Evolutionary conservation across 2,888 invertebrate species (phyloP).

Genomic region (Pandemis cinnamomeana): DNA sequence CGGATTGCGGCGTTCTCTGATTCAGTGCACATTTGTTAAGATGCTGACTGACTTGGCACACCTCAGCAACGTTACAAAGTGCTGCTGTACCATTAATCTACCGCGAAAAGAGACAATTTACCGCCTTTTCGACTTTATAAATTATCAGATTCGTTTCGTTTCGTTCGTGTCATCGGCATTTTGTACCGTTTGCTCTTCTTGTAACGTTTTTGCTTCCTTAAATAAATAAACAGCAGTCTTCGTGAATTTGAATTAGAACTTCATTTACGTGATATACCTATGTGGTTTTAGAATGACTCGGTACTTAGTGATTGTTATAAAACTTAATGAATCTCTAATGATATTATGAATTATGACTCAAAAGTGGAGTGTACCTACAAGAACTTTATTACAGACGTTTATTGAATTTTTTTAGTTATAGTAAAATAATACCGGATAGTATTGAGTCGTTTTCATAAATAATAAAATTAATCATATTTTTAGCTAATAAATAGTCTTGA

Average conservation of each 20-base stretch:
- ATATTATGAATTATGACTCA: not conserved
- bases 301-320: not conserved
- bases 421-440: not conserved
- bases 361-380: not conserved
- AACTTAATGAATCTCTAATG: not conserved
- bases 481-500: too few relatives aligned
- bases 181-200: conserved; percentile 11
- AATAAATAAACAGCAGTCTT: not conserved
- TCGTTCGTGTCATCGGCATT: conserved; percentile 10
- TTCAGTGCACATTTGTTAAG: conserved; percentile 19
- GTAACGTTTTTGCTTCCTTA: not conserved
- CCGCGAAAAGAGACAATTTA: conserved; percentile 30
- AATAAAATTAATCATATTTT: too few relatives aligned
- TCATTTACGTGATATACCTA: not conserved
- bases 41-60: conserved; percentile 22
- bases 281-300: not conserved
- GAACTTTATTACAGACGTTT: not conserved
- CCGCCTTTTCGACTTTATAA: conserved; percentile 25
- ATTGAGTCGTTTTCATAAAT: too few relatives aligned
- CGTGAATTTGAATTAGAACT: not conserved
- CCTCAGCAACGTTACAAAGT: conserved; percentile 10
- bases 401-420: not conserved
- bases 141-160: conserved; percentile 25
- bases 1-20: conserved; percentile 10
- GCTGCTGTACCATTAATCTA: conserved; percentile 25